Evolutionary conservation across 2,888 invertebrate species (phyloP).

Genomic region (Cordilura impudica): DNA sequence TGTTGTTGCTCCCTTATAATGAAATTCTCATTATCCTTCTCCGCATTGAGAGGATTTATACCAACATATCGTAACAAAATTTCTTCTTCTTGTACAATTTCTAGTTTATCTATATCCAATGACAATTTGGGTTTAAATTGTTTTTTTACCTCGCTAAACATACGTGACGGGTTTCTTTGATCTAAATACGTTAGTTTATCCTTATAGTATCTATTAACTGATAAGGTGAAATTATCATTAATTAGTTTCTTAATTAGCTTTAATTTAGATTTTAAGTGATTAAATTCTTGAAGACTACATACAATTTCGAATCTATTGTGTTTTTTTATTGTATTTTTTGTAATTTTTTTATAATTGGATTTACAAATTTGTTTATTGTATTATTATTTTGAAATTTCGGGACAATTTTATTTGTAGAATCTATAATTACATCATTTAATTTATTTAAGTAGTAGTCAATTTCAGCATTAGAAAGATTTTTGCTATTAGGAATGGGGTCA

Average conservation of each 20-base stretch:
- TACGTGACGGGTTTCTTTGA: conserved; percentile 28
- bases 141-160: conserved; percentile 27
- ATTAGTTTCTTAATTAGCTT: conserved; percentile 36
- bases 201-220: no score
- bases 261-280: conserved; percentile 19
- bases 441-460: conserved; percentile 6
- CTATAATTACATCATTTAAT: conserved; percentile 4
- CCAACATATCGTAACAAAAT: conserved; percentile 12
- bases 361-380: conserved; percentile 11
- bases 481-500: conserved; percentile 2
- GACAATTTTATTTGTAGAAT: conserved; percentile 1
- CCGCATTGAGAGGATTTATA: conserved; percentile 5
- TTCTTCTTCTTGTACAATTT: conserved; percentile 19
- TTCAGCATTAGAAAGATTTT: conserved; percentile 19
- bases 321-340: conserved; percentile 16
- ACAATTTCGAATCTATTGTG: conserved; percentile 8
- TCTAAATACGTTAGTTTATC: conserved; percentile 19
- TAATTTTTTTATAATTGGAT: conserved; percentile 1
- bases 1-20: conserved; percentile 22
- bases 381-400: conserved; percentile 12
- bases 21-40: conserved; percentile 30
- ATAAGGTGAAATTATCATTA: conserved; percentile 1
- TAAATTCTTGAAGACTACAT: conserved; percentile 6
- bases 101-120: conserved; percentile 6
- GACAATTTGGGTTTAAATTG: conserved; percentile 8